Base-by-base conservation (phyloP, 2,888 invertebrate species). In the Rhopalosiphum nymphaeae region DNA sequence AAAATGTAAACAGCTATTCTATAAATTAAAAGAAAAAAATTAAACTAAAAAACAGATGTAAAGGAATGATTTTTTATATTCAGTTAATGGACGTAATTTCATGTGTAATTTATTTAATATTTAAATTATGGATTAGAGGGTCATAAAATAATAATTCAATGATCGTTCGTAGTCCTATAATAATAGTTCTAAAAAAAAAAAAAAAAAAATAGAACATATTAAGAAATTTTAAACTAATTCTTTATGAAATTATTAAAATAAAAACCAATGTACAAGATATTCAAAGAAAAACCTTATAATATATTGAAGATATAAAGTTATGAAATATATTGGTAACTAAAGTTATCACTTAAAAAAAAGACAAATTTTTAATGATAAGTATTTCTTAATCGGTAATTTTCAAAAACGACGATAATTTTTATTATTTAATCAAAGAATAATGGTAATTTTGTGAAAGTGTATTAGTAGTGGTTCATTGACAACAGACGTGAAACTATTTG, bases 401-500 rank as follows among this genome's bases (percentile, higher is more conserved):
- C 53, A 16, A 89, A 44, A 89, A 61, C 1, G 21, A 89, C 9
- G 57, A 36, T 16, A 49, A 86, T 7, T 42, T 13, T 87, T 36
- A 57, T 86, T 57, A 57, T 86, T 86, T 36, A 78, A 90, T 85
- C 42, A 49, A 85, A 85, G 84, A 85, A n/a, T 78, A 89, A 53
- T 84, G n/a, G 84, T 61, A 61, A 90, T 86, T 86, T 90, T 85
- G 93, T 93, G 93, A 93, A 93, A 93, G 90, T 86, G 86, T 26
- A 46, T 84, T 89, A 44, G 57, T 44, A 29, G 61, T 53, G 86
- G 94, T 91, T 91, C n/a, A 87, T 94, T 94, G 94, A 94, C 90
- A 90, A 90, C 61, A 42, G 16, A 90, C 91, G 90, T 91, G 94
- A 91, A 94, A 94, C 91, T 94, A 94, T 94, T 94, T 42, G 67